Evolutionary conservation across 2,888 invertebrate genomes (phyloP), one percentile per base, ranked within the genome.

Genomic region (Meliscaeva auricollis): DNA sequence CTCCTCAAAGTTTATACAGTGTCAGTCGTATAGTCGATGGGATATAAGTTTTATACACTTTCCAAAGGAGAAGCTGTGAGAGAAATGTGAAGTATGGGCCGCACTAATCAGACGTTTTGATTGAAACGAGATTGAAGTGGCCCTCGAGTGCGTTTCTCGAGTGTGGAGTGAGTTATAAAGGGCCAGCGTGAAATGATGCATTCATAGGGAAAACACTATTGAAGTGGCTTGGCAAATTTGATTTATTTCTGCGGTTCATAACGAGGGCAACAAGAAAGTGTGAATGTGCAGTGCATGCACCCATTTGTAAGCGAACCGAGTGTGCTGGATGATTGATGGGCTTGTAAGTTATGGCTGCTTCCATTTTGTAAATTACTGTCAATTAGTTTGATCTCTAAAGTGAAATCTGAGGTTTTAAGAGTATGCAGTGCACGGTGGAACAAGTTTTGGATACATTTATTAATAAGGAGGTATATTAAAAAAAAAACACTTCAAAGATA

Each of bases 101-200:
- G 54, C 73, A 70, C 78, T 83, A 83, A 83, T 83, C 78, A 83
- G 78, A 77, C 83, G 35, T 38, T 83, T 78, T 83, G 78, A 83
- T 83, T 83, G 83, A 69, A 74, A 62, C 69, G 64, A 74, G 56
- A 64, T 69, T 83, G 78, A 64, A 76, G 73, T 62, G 41, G 35
- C 73, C 54, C 68, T 62, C 66, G 54, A 77, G 82, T 82, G 77
- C 72, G 77, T 82, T 72, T 50, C 60, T 60, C 32, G 41, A 75
- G 70, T 76, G 82, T 15, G 30, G 72, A 77, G 48, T 72, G 66
- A 82, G 77, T 76, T 77, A 76, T 76, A 64, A 60, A 66, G 68
- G 30, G 41, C 54, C 50, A 60, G 44, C 73, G 60, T 68, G 69
- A 83, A 78, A 64, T 78, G 81, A 76, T 76, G 76, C 81, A 73